phyloP scores from a whole-genome alignment of 2,113 vertebrate genomes.

The Macrotis lagotis region DNA sequence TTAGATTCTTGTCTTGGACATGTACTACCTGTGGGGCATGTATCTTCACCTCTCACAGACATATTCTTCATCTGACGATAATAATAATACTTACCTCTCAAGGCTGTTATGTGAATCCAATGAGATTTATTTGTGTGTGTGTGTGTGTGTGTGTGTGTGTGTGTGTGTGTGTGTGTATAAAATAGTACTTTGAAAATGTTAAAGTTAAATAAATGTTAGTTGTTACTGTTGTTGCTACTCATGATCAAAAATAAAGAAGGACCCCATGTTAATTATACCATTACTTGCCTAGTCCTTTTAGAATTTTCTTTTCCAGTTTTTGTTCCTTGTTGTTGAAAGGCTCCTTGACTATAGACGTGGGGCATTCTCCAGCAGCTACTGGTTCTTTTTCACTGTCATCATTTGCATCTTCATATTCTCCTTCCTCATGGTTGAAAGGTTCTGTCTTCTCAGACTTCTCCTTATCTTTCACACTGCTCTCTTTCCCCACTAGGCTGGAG shows the following conservation, averaged over 20 bases:
- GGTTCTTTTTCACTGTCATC: slow-evolving; percentile 81
- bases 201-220: background rate
- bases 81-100: background rate
- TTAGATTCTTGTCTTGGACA: background rate
- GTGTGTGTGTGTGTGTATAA: too few relatives aligned
- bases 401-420: slow-evolving; percentile 81
- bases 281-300: slow-evolving; percentile 91
- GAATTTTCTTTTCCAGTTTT: slow-evolving; percentile 95
- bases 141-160: too few relatives aligned
- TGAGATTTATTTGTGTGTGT: background rate
- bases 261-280: background rate
- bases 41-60: background rate
- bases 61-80: background rate
- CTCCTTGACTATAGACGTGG: slow-evolving; percentile 80
- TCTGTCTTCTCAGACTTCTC: slow-evolving; percentile 81
- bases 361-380: slow-evolving; percentile 74
- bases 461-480: background rate
- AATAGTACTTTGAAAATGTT: background rate
- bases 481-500: slow-evolving; percentile 72
- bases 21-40: background rate
- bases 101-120: background rate
- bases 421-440: slow-evolving; percentile 74
- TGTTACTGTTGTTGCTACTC: background rate
- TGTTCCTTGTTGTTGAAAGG: slow-evolving; percentile 87
- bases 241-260: slow-evolving; percentile 23